phyloP scores from a whole-genome alignment of 1,140 invertebrate species.

The Diorhabda elongata region DNA sequence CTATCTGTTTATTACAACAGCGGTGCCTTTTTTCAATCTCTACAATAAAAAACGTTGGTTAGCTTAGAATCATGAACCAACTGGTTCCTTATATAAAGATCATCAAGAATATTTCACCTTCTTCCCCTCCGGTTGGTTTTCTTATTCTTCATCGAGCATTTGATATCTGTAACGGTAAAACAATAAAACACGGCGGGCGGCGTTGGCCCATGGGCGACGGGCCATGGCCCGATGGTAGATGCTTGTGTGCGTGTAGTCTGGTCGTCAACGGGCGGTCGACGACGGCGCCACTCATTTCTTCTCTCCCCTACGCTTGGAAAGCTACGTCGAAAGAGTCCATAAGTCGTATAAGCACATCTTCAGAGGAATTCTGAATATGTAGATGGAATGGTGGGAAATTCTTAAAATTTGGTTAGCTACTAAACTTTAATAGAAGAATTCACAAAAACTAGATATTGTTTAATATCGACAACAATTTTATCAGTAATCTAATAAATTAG shows the following conservation, averaged over 20 bases:
- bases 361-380: constrained; percentile 19
- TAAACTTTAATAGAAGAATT: no score
- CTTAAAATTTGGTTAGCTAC: no score
- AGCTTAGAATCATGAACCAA: background rate
- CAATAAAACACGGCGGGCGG: constrained; percentile 43
- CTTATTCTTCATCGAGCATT: constrained; percentile 8
- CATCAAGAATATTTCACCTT: background rate
- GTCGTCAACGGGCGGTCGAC: constrained; percentile 38
- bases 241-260: constrained; percentile 38
- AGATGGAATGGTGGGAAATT: constrained; percentile 2
- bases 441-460: no score
- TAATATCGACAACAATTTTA: no score
- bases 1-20: no score
- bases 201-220: constrained; percentile 20
- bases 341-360: constrained; percentile 18
- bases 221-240: background rate
- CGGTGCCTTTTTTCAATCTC: no score
- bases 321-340: background rate
- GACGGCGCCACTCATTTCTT: constrained; percentile 30
- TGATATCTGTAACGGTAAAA: constrained; percentile 40
- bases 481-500: no score
- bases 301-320: background rate
- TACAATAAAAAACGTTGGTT: no score
- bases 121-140: constrained; percentile 6
- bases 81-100: background rate